Base-by-base conservation (phyloP, 1,140 invertebrate genomes). In the Thaumatotibia leucotreta region DNA sequence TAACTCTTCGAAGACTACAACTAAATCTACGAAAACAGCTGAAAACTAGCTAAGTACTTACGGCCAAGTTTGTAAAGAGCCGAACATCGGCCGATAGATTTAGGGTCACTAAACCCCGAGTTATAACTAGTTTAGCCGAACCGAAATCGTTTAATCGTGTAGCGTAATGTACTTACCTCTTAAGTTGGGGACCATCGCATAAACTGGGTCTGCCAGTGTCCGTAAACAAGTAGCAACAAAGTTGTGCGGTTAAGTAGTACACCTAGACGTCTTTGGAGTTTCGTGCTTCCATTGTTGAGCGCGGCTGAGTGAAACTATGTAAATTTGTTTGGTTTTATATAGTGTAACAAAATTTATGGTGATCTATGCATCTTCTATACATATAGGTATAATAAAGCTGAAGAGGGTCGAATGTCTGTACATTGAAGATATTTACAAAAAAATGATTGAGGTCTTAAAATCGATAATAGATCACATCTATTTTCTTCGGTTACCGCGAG, bases 191-290 rank as follows among this genome's bases (percentile, higher is more conserved):
- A 68, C 73, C 67, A 66, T 76, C 72, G 73, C 77, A 74, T 80
- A 80, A 80, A 80, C 69, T 32, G 72, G 69, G 75, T 73, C 74
- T 73, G 71, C 73, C 68, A 74, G 70, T 73, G 71, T 73, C 68
- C 72, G 72, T 75, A 76, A 77, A 77, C 75, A 80, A 80, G 75
- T 77, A 70, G 74, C 77, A 80, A 77, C 75, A 80, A 80, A 80
- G 73, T 80, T 80, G 70, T 72, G 75, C 67, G 77, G 77, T 75
- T 72, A 74, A 77, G 73, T 77, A 77, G 52, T 58, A 45, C n/a
- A 54, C 17, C 65, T 69, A 77, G 70, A 68, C 70, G 69, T 77
- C 76, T 73, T 69, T 72, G 69, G 69, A 69, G 75, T 73, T 76
- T 52, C 71, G 68, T 70, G 67, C 64, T 76, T 76, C 72, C 72